Evolutionary conservation across 2,113 vertebrate species (phyloP), one percentile per base, ranked within the genome.

Genomic region (Coracopsis vasa): DNA sequence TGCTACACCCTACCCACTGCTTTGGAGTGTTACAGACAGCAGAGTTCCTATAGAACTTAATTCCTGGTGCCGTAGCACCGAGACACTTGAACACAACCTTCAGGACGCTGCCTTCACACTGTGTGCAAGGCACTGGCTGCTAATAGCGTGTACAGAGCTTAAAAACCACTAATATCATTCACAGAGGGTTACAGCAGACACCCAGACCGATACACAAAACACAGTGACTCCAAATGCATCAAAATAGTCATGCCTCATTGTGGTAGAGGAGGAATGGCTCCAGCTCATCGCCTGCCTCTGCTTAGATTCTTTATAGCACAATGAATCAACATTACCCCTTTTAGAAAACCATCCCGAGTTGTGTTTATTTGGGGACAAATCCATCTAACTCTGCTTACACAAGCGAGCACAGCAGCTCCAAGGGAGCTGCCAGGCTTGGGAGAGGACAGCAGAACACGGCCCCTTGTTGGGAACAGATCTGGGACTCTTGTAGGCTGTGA

Each of bases 151-250:
- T 91, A 91, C 58, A 92, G 72, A 91, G 90, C 93, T 81, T 77
- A 50, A 75, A 70, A 77, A 37, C 8, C 11, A 50, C 39, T 66
- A 6, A 7, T 31, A 81, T 64, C 45, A 28, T 96, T 94, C 94
- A 65, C 75, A 58, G 14, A 93, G 69, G 71, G 58, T 92, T 91
- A 85, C 50, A 78, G 92, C 93, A 97, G 95, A 94, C 93, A 88
- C 60, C 80, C 84, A 70, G 66, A 77, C 23, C 60, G 60, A 95
- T 94, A 96, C 10, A 80, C 92, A 95, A 92, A 93, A 97, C 97
- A 95, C 91, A 69, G 15, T 45, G 45, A 45, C 50, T 94, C 79
- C 47, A 87, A 95, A 47, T 42, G 35, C 90, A 69, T 95, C 80
- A 84, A 94, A 87, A 89, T 85, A 84, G 75, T 92, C 69, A 73